Conservation (phyloP, 2,797 vertebrate genomes). For the Carduelis carduelis region DNA sequence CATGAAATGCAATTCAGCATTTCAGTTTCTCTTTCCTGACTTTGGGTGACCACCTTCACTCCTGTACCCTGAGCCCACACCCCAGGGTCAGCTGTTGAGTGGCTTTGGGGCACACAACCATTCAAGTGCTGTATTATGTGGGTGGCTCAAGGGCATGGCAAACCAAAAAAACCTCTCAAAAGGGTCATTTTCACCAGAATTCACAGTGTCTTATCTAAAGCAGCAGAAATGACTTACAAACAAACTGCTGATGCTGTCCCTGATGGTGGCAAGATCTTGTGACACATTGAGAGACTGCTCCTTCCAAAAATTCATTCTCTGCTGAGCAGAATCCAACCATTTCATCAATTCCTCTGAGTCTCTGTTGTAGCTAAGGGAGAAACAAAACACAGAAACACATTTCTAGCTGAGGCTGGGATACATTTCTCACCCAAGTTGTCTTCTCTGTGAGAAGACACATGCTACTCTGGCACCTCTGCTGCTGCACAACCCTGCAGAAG, state of each 20-base stretch:
- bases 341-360: slow-evolving; percentile 73
- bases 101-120: not conserved
- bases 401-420: not conserved
- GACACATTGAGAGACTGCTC: slow-evolving; percentile 70
- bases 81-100: not conserved
- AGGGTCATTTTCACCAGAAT: not conserved
- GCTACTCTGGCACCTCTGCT: not conserved
- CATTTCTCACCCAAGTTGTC: not conserved
- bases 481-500: not conserved
- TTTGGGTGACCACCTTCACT: not conserved
- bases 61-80: not conserved
- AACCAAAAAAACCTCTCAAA: not conserved
- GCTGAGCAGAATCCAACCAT: slow-evolving; percentile 84
- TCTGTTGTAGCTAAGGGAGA: slow-evolving; percentile 77
- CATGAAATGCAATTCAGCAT: not conserved
- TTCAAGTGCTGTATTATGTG: not conserved
- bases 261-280: slow-evolving; percentile 74
- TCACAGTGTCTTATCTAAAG: not conserved
- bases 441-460: not conserved
- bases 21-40: not conserved
- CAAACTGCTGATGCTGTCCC: slow-evolving; percentile 72
- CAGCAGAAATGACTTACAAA: slow-evolving; percentile 77
- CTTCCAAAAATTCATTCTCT: slow-evolving; percentile 77
- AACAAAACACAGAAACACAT: not conserved
- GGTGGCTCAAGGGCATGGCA: not conserved